phyloP scores from a whole-genome alignment of 2,797 vertebrate species.

The Syngnathus rostellatus region DNA sequence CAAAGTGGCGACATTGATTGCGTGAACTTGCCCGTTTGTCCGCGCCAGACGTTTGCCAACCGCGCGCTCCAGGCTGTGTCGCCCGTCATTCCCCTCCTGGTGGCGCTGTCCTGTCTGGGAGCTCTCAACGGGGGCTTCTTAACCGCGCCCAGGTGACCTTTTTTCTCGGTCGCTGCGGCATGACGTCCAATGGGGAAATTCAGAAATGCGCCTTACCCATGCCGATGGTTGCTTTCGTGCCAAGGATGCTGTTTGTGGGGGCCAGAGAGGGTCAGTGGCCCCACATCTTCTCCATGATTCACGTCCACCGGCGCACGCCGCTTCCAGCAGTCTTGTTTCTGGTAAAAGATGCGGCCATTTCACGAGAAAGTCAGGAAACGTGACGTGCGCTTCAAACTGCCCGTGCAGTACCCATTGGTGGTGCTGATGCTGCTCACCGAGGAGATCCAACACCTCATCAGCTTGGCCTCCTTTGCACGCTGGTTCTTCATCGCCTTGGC shows the following conservation, averaged over 20 bases:
- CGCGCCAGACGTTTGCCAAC: conserved; percentile 81
- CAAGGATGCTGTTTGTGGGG: conserved; percentile 91
- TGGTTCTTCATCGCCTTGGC: conserved; percentile 94
- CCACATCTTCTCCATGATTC: conserved; percentile 94
- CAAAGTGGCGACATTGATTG: too few relatives aligned
- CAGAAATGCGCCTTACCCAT: background rate
- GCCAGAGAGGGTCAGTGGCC: conserved; percentile 96
- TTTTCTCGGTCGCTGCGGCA: background rate
- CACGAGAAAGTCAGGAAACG: too few relatives aligned
- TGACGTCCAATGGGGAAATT: too few relatives aligned
- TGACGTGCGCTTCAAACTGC: background rate
- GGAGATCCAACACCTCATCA: conserved; percentile 90
- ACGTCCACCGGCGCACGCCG: conserved; percentile 88
- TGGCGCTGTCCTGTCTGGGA: conserved; percentile 89
- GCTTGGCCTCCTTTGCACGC: conserved; percentile 88
- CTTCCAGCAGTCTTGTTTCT: conserved; percentile 88
- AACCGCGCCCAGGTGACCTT: conserved; percentile 75
- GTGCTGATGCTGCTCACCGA: conserved; percentile 80
- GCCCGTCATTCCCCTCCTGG: conserved; percentile 80
- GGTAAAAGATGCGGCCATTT: conserved; percentile 54
- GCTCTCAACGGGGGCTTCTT: conserved; percentile 89
- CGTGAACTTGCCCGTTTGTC: background rate
- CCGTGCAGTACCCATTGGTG: conserved; percentile 78
- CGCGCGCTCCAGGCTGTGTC: conserved; percentile 77
- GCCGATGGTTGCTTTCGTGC: conserved; percentile 10